These are phyloP conservation scores for Lepus oiostolus DNA, from an alignment of 2,797 vertebrate species.

Conservation along the genomic window DNA sequence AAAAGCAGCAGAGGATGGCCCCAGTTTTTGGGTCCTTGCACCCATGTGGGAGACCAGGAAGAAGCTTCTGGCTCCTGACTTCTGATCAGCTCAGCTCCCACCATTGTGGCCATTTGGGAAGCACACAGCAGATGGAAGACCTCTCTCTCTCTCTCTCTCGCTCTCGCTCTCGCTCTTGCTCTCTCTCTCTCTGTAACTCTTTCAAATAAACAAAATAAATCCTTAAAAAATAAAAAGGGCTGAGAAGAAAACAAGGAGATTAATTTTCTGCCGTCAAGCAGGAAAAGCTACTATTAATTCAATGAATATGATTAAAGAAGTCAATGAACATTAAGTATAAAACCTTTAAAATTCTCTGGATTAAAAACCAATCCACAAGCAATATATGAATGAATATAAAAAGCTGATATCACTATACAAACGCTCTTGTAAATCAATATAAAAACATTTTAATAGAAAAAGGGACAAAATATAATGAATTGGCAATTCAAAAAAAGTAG, in stretches of 20 bases:
- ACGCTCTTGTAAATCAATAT: slow-evolving; percentile 12
- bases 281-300: neutral
- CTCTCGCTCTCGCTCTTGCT: no score
- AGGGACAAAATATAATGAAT: slow-evolving; percentile 15
- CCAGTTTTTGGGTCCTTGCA: no score
- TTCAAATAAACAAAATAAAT: no score
- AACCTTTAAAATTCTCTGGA: slow-evolving; percentile 22
- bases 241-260: neutral
- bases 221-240: neutral
- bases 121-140: no score
- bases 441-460: slow-evolving; percentile 37
- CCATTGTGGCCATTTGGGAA: no score
- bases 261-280: neutral
- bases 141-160: no score
- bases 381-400: slow-evolving; percentile 33
- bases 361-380: neutral
- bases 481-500: neutral
- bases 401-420: neutral
- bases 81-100: no score
- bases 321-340: slow-evolving; percentile 24
- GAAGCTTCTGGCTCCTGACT: no score
- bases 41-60: no score
- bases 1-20: no score
- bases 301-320: neutral
- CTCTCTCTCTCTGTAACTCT: no score